A percentile compares a stretch with the other conserved stretches of the same genome.
Evolutionary conservation across 1,140 invertebrate species (phyloP).

Genomic region (Amyelois transitella): DNA sequence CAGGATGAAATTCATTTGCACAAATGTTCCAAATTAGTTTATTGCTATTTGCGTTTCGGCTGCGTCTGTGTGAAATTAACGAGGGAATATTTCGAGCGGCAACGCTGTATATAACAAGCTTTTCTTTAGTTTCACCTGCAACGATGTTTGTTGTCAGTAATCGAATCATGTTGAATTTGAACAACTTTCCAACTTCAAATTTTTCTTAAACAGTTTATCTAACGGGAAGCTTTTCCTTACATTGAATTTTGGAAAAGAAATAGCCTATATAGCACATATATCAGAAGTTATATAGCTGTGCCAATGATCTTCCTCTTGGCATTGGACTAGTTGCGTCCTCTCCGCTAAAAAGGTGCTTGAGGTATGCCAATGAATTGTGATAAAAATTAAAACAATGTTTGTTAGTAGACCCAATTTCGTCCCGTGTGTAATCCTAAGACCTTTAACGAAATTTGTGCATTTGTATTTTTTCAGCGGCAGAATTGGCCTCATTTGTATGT

Average conservation of each 20-base stretch:
- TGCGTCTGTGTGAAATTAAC: neutral
- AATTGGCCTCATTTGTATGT: constrained; percentile 20
- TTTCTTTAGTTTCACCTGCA: neutral
- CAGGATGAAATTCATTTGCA: constrained; percentile 24
- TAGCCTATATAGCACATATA: too few relatives aligned
- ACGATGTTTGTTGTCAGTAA: too few relatives aligned
- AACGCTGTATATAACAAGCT: too few relatives aligned
- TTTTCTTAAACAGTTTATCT: too few relatives aligned
- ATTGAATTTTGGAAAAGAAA: too few relatives aligned
- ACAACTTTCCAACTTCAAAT: too few relatives aligned
- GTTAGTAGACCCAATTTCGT: neutral
- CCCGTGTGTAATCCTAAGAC: neutral
- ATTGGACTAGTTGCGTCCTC: neutral
- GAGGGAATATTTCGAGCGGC: neutral
- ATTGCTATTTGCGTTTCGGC: constrained; percentile 24
- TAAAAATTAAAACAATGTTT: neutral
- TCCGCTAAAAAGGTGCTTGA: too few relatives aligned
- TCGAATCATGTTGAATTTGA: too few relatives aligned
- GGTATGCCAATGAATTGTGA: neutral
- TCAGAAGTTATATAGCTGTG: too few relatives aligned
- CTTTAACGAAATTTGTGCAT: constrained; percentile 13
- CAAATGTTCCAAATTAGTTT: constrained; percentile 27
- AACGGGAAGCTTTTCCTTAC: too few relatives aligned
- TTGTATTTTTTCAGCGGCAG: constrained; percentile 15
- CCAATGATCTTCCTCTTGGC: too few relatives aligned